Evolutionary conservation across 1,140 invertebrate species (phyloP).

Genomic region (Cylas formicarius): DNA sequence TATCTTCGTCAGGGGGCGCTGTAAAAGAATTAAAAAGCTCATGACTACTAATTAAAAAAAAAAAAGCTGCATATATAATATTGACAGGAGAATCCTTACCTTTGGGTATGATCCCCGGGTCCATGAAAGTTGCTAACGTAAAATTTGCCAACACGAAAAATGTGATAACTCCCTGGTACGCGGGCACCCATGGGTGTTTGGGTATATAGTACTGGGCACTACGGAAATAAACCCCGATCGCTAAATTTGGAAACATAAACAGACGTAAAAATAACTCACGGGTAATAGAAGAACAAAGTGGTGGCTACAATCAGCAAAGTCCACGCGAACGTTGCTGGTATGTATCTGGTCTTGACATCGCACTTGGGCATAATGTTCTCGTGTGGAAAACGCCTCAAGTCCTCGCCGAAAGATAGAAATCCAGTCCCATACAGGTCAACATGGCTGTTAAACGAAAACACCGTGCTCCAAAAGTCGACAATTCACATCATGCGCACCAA

Average conservation of each 20-base stretch:
- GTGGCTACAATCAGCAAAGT: conserved; percentile 83
- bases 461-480: conserved; percentile 1
- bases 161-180: conserved; percentile 88
- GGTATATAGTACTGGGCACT: conserved; percentile 82
- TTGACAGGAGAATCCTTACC: conserved; percentile 51
- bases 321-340: conserved; percentile 96
- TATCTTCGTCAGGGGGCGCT: conserved; percentile 94
- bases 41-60: conserved; percentile 6
- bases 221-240: conserved; percentile 42
- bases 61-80: conserved; percentile 6
- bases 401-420: conserved; percentile 44
- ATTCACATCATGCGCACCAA: too few species aligned
- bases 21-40: conserved; percentile 22
- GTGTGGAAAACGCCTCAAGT: conserved; percentile 28
- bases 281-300: conserved; percentile 90
- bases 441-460: conserved; percentile 45
- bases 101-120: conserved; percentile 98
- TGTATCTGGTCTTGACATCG: conserved; percentile 85
- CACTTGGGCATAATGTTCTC: conserved; percentile 80
- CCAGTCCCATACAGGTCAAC: conserved; percentile 55
- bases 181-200: conserved; percentile 80
- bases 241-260: conserved; percentile 27
- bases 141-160: conserved; percentile 98
- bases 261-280: conserved; percentile 64
- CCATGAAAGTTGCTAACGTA: conserved; percentile 97